Percentiles rank a stretch among this genome's conserved stretches.
Evolutionary conservation across 2,113 vertebrate species (phyloP).

Genomic region (Oophaga pumilio): DNA sequence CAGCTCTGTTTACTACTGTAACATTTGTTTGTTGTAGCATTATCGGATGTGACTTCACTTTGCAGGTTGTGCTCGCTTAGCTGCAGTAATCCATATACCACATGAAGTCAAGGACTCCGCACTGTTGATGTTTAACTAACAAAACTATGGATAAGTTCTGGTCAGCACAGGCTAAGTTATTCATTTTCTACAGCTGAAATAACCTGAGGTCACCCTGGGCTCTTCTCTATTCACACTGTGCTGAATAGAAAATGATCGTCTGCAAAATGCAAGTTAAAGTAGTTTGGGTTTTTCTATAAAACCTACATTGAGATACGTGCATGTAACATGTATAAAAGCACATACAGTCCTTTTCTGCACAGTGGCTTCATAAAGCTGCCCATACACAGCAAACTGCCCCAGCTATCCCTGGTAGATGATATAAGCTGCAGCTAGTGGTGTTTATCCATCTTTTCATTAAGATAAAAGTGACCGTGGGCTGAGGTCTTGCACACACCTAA

Average conservation of each 20-base stretch:
- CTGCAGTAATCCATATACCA: conserved; percentile 4
- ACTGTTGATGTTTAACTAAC: conserved; percentile 43
- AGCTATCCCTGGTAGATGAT: neutral
- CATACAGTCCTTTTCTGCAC: neutral
- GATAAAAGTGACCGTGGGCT: neutral
- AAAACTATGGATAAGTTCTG: conserved; percentile 29
- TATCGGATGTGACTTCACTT: neutral
- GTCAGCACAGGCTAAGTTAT: conserved; percentile 50
- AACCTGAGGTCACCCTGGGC: conserved; percentile 22
- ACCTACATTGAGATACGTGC: neutral
- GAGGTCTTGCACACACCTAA: neutral
- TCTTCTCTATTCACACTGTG: neutral
- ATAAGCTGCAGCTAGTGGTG: neutral
- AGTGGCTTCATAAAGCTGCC: too few relatives aligned
- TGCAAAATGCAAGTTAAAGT: neutral
- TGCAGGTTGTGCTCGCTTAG: conserved; percentile 4
- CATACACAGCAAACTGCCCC: too few relatives aligned
- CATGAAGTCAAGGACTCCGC: neutral
- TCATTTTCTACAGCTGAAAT: conserved; percentile 29
- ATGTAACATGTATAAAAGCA: neutral
- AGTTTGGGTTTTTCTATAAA: neutral
- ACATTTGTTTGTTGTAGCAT: neutral
- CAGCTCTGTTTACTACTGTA: neutral
- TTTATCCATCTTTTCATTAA: neutral
- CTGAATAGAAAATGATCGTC: neutral